A percentile compares a stretch with the other conserved stretches of the same genome.
phyloP scores from a whole-genome alignment of 2,888 invertebrate species.

The Phyllotreta striolata region DNA sequence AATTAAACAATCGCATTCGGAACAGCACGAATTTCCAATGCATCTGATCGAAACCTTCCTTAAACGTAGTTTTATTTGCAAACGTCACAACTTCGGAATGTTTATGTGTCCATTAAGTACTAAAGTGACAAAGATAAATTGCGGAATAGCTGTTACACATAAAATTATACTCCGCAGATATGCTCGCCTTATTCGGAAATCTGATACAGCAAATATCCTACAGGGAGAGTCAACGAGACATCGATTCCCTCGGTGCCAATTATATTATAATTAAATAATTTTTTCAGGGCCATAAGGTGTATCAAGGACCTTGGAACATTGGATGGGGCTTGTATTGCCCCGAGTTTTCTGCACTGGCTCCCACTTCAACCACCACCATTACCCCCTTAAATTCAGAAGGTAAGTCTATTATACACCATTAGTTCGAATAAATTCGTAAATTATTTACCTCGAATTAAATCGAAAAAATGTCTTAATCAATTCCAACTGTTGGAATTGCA shows the following conservation, averaged over 20 bases:
- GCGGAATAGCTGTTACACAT: neutral
- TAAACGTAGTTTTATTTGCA: conserved; percentile 11
- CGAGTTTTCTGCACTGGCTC: conserved; percentile 62
- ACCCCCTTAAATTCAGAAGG: conserved; percentile 62
- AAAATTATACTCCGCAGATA: too few relatives aligned
- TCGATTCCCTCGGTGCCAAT: neutral
- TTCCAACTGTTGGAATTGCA: too few relatives aligned
- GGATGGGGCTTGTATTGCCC: conserved; percentile 62
- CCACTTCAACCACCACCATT: conserved; percentile 62
- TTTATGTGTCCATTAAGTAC: conserved; percentile 9
- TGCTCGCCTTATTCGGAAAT: too few relatives aligned
- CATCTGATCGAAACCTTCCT: neutral
- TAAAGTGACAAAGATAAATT: conserved; percentile 13
- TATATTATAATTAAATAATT: conserved; percentile 2
- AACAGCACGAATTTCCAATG: conserved; percentile 5
- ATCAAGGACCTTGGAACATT: conserved; percentile 45
- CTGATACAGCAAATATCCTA: too few relatives aligned
- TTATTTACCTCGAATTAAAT: too few relatives aligned
- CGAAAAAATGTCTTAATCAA: too few relatives aligned
- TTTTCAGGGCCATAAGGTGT: conserved; percentile 36
- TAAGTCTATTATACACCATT: conserved; percentile 47
- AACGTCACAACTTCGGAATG: conserved; percentile 11
- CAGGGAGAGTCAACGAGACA: neutral
- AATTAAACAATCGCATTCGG: conserved; percentile 16
- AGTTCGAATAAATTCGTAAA: too few relatives aligned